Conservation (phyloP, 2,797 vertebrate species). For the Sternotherus odoratus region DNA sequence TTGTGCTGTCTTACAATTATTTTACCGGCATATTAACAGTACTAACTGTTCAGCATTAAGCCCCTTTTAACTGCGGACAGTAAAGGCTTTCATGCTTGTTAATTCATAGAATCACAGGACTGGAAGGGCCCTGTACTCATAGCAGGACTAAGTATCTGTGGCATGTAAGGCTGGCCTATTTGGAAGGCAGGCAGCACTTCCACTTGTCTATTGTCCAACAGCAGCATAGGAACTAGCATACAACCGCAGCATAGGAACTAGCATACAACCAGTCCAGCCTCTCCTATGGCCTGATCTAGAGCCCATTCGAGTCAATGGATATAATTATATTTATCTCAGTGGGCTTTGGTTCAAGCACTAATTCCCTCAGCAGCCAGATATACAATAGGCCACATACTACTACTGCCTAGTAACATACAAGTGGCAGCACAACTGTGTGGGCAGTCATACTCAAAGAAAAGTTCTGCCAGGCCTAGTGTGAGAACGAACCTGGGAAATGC, state of each 20-base stretch:
- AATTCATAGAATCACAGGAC: background rate
- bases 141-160: background rate
- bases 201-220: background rate
- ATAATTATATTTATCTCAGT: background rate
- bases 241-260: background rate
- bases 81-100: background rate
- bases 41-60: background rate
- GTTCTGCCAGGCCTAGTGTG: background rate
- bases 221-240: background rate
- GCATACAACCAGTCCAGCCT: background rate
- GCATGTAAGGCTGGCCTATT: background rate
- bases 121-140: too few relatives aligned
- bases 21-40: background rate
- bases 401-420: background rate
- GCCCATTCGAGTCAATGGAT: background rate
- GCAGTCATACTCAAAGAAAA: background rate
- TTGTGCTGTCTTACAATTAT: background rate
- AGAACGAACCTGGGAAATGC: background rate
- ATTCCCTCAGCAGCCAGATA: background rate
- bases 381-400: background rate
- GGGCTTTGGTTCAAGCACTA: background rate
- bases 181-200: background rate
- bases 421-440: too few relatives aligned
- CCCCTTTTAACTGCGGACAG: background rate
- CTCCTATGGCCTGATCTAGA: background rate